phyloP scores from a whole-genome alignment of 1,140 invertebrate genomes.

The Sarcophaga bullata region DNA sequence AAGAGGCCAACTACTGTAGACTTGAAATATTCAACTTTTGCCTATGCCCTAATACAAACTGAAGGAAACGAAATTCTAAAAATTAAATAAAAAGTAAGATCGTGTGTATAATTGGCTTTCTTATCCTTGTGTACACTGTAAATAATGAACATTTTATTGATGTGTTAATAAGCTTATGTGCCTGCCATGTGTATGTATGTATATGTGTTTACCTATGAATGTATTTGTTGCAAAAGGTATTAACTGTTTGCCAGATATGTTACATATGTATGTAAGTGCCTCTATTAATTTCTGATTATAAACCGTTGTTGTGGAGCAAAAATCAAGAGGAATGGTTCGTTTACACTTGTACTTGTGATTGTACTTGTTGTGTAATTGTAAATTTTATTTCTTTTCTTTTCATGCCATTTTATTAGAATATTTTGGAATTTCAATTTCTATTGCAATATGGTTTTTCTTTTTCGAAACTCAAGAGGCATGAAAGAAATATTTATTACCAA shows the following conservation, averaged over 20 bases:
- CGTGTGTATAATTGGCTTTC: background rate
- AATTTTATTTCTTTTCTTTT: background rate
- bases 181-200: background rate
- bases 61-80: too few relatives aligned
- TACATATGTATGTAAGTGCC: too few relatives aligned
- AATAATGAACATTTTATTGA: slow-evolving; percentile 32
- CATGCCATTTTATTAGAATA: background rate
- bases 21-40: too few relatives aligned
- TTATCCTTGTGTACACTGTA: background rate
- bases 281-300: too few relatives aligned
- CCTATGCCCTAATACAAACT: too few relatives aligned
- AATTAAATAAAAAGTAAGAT: too few relatives aligned
- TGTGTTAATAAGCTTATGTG: background rate
- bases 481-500: slow-evolving; percentile 24
- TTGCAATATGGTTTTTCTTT: background rate
- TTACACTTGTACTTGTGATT: background rate
- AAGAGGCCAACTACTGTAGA: too few relatives aligned
- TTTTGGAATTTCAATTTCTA: slow-evolving; percentile 30
- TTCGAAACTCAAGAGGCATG: slow-evolving; percentile 21
- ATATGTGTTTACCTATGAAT: background rate
- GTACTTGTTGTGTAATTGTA: background rate
- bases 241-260: background rate
- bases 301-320: too few relatives aligned
- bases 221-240: background rate
- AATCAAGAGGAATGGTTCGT: too few relatives aligned